A percentile compares a stretch with the other conserved stretches of the same genome.
These are phyloP conservation scores for Notarius quadriscutis DNA, from an alignment of 2,113 vertebrate genomes.

Conservation along the genomic window DNA sequence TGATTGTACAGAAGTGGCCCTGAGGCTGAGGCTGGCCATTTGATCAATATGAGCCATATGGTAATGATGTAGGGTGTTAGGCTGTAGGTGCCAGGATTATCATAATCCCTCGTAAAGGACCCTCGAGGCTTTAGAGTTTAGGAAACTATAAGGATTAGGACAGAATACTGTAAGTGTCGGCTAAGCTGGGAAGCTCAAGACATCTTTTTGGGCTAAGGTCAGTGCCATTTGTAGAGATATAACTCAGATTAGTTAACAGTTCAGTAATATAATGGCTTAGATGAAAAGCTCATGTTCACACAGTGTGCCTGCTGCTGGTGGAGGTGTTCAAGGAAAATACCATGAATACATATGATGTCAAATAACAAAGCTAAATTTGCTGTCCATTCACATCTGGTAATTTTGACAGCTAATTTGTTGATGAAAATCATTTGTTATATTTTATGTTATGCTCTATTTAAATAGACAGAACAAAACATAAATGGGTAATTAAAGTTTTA, in stretches of 20 bases:
- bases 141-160: constrained; percentile 20
- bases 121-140: constrained; percentile 30
- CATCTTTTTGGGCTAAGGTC: neutral
- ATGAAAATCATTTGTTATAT: neutral
- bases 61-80: constrained; percentile 68
- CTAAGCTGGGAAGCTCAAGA: neutral
- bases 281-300: constrained; percentile 3
- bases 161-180: neutral
- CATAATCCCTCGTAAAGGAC: constrained; percentile 30
- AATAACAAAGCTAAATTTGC: neutral
- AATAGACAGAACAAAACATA: neutral
- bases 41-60: constrained; percentile 74
- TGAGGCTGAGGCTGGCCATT: constrained; percentile 59
- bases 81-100: constrained; percentile 46
- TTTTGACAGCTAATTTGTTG: neutral
- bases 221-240: constrained; percentile 4
- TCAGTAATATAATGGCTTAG: neutral
- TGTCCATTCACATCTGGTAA: neutral
- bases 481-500: neutral
- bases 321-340: neutral
- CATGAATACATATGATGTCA: neutral
- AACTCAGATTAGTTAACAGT: constrained; percentile 22
- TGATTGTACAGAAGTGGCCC: constrained; percentile 68
- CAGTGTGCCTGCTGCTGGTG: neutral
- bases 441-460: neutral